phyloP scores from a whole-genome alignment of 23 tunicate genomes.

The Ascidia mentula region DNA sequence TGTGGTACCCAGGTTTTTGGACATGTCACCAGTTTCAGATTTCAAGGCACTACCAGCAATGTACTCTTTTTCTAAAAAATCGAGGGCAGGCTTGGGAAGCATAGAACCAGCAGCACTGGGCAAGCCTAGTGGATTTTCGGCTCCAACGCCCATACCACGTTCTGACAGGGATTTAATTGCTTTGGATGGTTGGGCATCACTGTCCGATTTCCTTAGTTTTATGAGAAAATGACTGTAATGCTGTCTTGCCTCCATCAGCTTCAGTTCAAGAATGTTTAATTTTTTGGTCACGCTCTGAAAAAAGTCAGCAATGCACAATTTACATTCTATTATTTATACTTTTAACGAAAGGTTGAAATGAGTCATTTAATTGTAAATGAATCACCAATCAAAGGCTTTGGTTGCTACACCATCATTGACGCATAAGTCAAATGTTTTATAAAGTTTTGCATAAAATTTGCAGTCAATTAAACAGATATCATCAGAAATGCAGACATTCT shows the following conservation, averaged over 20 bases:
- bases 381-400: too few species aligned
- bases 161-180: constrained; percentile 59
- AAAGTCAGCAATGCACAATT: too few species aligned
- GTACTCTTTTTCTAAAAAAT: constrained; percentile 46
- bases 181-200: constrained; percentile 31
- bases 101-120: constrained; percentile 26
- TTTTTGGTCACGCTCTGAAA: constrained; percentile 79
- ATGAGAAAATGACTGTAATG: constrained; percentile 43
- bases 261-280: constrained; percentile 64
- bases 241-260: constrained; percentile 77
- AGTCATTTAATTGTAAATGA: too few species aligned
- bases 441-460: too few species aligned
- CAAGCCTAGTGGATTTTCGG: constrained; percentile 55
- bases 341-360: too few species aligned
- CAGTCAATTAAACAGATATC: too few species aligned
- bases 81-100: constrained; percentile 75
- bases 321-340: too few species aligned
- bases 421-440: too few species aligned
- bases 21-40: constrained; percentile 31
- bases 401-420: too few species aligned
- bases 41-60: background rate
- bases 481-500: too few species aligned
- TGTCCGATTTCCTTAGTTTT: constrained; percentile 35
- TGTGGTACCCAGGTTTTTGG: background rate
- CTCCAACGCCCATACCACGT: constrained; percentile 87